Conservation (phyloP, 2,888 invertebrate species). For the Zootermopsis nevadensis region DNA sequence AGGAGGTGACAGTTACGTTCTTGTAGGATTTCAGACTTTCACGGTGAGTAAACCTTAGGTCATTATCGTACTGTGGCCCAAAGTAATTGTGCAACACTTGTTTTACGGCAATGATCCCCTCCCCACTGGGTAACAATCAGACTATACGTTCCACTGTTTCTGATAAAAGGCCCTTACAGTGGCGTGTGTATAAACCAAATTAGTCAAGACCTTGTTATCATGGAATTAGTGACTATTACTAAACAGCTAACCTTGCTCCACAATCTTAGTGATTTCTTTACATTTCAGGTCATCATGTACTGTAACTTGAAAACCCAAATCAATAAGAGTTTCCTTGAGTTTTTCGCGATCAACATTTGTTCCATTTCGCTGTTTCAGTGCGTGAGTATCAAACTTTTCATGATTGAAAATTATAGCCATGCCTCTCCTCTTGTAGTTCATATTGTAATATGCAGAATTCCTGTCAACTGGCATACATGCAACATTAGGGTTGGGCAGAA, state of each 20-base stretch:
- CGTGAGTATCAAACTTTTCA: slow-evolving; percentile 74
- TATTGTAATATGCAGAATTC: slow-evolving; percentile 82
- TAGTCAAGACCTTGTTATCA: too few relatives aligned
- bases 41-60: too few relatives aligned
- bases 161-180: too few relatives aligned
- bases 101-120: too few relatives aligned
- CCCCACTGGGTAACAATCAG: too few relatives aligned
- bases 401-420: slow-evolving; percentile 92
- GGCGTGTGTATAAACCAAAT: too few relatives aligned
- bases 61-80: too few relatives aligned
- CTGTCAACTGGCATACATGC: slow-evolving; percentile 71
- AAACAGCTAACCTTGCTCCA: slow-evolving; percentile 70
- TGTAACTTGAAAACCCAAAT: slow-evolving; percentile 78
- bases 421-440: slow-evolving; percentile 86
- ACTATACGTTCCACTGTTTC: too few relatives aligned
- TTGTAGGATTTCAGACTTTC: too few relatives aligned
- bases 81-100: too few relatives aligned
- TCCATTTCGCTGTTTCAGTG: slow-evolving; percentile 78
- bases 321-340: slow-evolving; percentile 72
- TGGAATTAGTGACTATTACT: too few relatives aligned
- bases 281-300: slow-evolving; percentile 77
- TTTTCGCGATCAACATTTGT: slow-evolving; percentile 88
- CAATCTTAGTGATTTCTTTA: slow-evolving; percentile 73
- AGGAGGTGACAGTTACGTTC: too few relatives aligned
- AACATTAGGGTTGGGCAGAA: slow-evolving; percentile 61